These are phyloP conservation scores for Erethizon dorsatum DNA, from an alignment of 2,797 vertebrate species.

Conservation along the genomic window DNA sequence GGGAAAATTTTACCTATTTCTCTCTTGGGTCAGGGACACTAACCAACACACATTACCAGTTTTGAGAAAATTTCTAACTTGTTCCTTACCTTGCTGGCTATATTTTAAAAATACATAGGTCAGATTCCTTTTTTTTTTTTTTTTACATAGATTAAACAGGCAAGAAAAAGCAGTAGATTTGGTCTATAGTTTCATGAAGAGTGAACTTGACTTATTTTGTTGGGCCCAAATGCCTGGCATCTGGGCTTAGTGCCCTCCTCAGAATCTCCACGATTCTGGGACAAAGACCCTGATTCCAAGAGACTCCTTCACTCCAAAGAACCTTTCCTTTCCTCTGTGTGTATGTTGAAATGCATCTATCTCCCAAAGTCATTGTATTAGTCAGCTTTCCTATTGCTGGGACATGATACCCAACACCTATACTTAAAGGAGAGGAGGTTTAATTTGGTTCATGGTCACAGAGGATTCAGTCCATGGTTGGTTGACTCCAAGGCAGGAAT, in stretches of 20 bases:
- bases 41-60: not conserved
- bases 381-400: not conserved
- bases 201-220: slow-evolving; percentile 28
- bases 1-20: slow-evolving; percentile 23
- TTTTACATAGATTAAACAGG: not conserved
- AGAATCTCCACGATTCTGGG: not conserved
- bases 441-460: not conserved
- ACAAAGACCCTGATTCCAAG: not conserved
- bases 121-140: not conserved
- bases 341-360: not conserved
- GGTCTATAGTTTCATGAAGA: slow-evolving; percentile 10
- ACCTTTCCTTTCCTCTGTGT: not conserved
- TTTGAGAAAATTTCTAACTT: slow-evolving; percentile 61
- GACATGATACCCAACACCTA: not conserved
- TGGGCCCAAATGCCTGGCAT: not conserved
- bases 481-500: not conserved
- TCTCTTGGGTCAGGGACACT: not conserved
- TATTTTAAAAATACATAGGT: slow-evolving; percentile 25
- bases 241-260: accelerated
- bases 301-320: not conserved
- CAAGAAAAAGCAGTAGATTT: slow-evolving; percentile 19
- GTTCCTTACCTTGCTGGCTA: not conserved
- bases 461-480: not conserved
- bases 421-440: not conserved
- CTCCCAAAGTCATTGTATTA: not conserved